Evolutionary conservation across 1,140 invertebrate species (phyloP).

Genomic region (Rhyzopertha dominica): DNA sequence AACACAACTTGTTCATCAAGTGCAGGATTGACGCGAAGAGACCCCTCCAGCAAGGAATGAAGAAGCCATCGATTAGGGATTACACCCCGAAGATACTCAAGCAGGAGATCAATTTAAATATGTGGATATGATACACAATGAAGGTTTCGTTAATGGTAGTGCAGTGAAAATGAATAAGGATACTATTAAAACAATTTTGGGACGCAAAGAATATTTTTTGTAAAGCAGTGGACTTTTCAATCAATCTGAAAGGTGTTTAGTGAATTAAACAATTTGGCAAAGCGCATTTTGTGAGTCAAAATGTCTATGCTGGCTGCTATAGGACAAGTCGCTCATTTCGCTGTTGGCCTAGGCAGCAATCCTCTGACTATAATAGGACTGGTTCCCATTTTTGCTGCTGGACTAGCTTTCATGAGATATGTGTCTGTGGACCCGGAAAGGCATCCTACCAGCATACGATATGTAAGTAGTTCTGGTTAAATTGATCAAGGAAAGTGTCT

Average conservation of each 20-base stretch:
- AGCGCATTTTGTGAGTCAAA: no score
- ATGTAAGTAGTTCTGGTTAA: constrained; percentile 61
- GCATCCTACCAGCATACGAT: constrained; percentile 61
- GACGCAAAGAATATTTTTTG: constrained; percentile 7
- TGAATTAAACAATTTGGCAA: no score
- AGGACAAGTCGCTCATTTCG: constrained; percentile 30
- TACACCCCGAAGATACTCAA: constrained; percentile 61
- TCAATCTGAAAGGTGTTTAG: no score
- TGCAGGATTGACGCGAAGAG: constrained; percentile 54
- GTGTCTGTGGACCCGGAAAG: constrained; percentile 76
- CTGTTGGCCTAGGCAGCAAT: constrained; percentile 37
- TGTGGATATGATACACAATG: constrained; percentile 39
- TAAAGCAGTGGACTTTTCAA: no score
- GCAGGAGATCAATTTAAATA: constrained; percentile 43
- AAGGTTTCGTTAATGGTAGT: constrained; percentile 1
- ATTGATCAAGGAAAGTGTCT: no score
- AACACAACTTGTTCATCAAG: constrained; percentile 56
- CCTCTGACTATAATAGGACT: constrained; percentile 62
- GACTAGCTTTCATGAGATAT: constrained; percentile 76
- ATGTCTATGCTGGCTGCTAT: constrained; percentile 29
- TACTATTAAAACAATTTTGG: constrained; percentile 1
- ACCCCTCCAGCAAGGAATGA: constrained; percentile 34
- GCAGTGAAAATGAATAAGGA: constrained; percentile 3
- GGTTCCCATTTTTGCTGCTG: constrained; percentile 72
- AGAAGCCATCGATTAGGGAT: constrained; percentile 55